A percentile compares a stretch with the other conserved stretches of the same genome.
phyloP scores from a whole-genome alignment of 2,888 invertebrate genomes.

The Hypercompe scribonia region DNA sequence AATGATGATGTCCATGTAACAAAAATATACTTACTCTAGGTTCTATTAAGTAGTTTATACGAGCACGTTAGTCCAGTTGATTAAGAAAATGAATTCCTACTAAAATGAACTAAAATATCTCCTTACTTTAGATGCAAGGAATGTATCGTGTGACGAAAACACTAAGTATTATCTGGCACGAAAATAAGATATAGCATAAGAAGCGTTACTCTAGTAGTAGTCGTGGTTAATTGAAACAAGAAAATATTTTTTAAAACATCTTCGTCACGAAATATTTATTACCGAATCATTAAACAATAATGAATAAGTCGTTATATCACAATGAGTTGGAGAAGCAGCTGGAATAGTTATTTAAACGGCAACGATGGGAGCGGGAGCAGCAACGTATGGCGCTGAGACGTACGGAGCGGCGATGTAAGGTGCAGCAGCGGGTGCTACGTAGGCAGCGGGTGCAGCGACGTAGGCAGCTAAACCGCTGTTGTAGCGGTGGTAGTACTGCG shows the following conservation, averaged over 20 bases:
- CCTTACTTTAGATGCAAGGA: not conserved
- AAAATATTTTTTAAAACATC: conserved; percentile 22
- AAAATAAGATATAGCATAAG: not conserved
- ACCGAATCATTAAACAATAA: conserved; percentile 25
- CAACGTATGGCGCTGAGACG: conserved; percentile 41
- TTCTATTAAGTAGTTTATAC: too few relatives aligned
- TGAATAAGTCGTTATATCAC: conserved; percentile 62
- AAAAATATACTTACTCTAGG: too few relatives aligned
- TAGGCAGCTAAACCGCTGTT: conserved; percentile 85
- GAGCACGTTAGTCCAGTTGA: not conserved
- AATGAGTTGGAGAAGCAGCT: conserved; percentile 31
- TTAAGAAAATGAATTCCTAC: not conserved
- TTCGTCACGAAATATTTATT: conserved; percentile 25
- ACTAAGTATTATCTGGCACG: not conserved
- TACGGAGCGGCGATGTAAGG: conserved; percentile 52
- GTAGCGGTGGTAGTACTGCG: conserved; percentile 89
- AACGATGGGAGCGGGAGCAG: conserved; percentile 54
- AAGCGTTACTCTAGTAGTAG: too few relatives aligned
- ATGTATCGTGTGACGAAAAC: not conserved
- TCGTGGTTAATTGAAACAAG: not conserved
- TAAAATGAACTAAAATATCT: not conserved
- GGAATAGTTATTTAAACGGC: conserved; percentile 51
- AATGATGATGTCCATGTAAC: too few relatives aligned
- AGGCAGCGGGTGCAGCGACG: conserved; percentile 76
- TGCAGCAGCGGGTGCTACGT: conserved; percentile 65